phyloP scores from a whole-genome alignment of 2,113 vertebrate species.

The Lepus europaeus region DNA sequence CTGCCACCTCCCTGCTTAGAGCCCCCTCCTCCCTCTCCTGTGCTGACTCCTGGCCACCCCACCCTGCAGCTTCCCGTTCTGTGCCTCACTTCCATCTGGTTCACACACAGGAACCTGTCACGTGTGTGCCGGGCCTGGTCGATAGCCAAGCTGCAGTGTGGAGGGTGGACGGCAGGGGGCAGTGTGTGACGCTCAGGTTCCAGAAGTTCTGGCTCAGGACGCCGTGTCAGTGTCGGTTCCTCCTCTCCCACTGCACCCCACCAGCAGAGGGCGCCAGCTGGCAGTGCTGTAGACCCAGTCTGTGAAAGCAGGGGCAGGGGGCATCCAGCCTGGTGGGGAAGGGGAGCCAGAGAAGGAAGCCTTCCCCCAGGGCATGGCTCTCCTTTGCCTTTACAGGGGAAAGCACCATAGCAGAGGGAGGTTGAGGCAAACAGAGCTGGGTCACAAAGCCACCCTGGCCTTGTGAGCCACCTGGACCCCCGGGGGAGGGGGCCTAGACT shows the following conservation, averaged over 20 bases:
- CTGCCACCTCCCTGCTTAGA: no score
- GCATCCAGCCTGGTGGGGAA: neutral
- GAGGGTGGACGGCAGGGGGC: neutral
- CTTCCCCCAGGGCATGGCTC: neutral
- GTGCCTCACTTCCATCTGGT: no score
- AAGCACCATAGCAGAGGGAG: no score
- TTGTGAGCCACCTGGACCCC: no score
- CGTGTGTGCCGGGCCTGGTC: neutral
- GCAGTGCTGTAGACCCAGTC: no score
- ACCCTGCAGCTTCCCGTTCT: neutral
- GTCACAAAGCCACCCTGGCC: no score
- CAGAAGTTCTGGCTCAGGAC: neutral
- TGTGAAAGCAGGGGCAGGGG: no score
- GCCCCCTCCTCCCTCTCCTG: neutral
- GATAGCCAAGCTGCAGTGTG: neutral
- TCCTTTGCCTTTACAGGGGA: no score
- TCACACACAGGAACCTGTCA: neutral
- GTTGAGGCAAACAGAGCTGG: no score
- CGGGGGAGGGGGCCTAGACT: no score
- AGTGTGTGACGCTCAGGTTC: neutral
- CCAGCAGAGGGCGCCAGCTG: no score
- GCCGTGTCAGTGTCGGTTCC: no score
- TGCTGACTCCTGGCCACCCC: fast-evolving
- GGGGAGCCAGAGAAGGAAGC: neutral
- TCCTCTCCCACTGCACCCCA: neutral